Base-by-base conservation (phyloP, 2,888 invertebrate species). In the Hypsopygia costalis region DNA sequence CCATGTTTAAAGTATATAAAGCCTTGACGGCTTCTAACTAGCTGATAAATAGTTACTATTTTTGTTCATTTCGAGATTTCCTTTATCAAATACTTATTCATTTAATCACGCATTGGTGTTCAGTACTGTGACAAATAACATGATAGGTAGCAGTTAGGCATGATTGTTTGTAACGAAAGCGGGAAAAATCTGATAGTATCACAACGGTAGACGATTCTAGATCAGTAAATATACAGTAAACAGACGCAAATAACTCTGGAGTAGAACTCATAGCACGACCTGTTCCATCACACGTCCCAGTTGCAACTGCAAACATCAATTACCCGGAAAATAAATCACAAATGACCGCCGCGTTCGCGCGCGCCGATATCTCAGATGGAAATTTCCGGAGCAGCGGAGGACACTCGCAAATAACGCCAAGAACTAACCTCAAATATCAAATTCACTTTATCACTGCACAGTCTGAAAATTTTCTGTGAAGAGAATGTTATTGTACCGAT, bases 401-500 rank as follows among this genome's bases (percentile, higher is more conserved):
- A 36, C 51, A 49, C 51, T 55, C 52, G 47, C 56, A 39, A 43
- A 41, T 16, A 47, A 43, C 49, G 41, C 43, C 43, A 49, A 47
- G 55, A 52, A 51, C 53, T 47, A 55, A 58, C 50, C 54, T 57
- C 41, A 34, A 52, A 44, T 29, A 39, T 32, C 16, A 33, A 33
- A 27, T 25, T 32, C 38, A 32, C 25, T 32, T 4, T 25, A 25
- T 34, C 39, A 36, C 45, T 49, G 37, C 46, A 54, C 54, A 52
- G 45, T 51, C 45, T 47, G 36, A 35, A 33, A n/a, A 25, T 36
- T 51, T 53, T 49, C 46, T 4, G 34, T 49, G 42, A 49, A 47
- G 16, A 59, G 61, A 62, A 69, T 73, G 74, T 75, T 77, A 67
- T 79, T 78, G 70, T 72, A 59, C 48, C 68, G 68, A 62, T 73